Conservation (phyloP, 2,113 vertebrate genomes). For the Mesembrinibis cayennensis region DNA sequence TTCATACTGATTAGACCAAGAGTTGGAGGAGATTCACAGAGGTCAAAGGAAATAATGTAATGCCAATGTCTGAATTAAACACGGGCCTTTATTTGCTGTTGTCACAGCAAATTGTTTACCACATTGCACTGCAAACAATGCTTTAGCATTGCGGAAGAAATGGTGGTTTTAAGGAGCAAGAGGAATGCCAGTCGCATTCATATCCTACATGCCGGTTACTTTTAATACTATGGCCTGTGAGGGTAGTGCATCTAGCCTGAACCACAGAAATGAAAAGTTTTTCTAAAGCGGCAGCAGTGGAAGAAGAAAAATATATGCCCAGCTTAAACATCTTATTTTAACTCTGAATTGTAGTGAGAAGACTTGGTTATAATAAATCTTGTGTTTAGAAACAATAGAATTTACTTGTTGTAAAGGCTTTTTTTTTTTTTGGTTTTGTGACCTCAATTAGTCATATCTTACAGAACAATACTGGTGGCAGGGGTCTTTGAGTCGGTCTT, state of each 20-base stretch:
- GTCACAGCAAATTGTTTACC: not conserved
- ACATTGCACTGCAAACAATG: not conserved
- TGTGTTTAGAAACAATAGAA: conserved; percentile 5
- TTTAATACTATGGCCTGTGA: not conserved
- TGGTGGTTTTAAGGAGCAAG: not conserved
- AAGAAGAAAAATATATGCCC: not conserved
- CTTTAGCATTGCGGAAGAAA: not conserved
- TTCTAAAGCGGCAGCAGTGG: not conserved
- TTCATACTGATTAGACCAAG: not conserved
- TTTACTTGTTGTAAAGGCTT: not conserved
- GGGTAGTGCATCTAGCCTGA: not conserved
- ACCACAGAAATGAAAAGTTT: not conserved
- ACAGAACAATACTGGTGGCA: not conserved
- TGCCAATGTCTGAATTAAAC: not conserved
- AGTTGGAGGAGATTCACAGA: not conserved
- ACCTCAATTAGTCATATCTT: not conserved
- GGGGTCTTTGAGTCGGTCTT: not conserved
- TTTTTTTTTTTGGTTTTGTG: not conserved
- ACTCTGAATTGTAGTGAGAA: not conserved
- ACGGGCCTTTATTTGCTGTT: not conserved
- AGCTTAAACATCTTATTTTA: not conserved
- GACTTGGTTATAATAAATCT: not conserved
- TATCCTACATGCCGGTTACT: not conserved
- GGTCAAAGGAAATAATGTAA: not conserved
- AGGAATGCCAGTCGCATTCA: not conserved